phyloP scores from a whole-genome alignment of 2,113 vertebrate genomes.

The rat (Rattus norvegicus) region GRCr8 NC_086023.1:105776501-105777000 shows the following conservation, averaged over 20 bases:
- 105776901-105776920: background rate
- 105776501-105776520: background rate
- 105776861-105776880: background rate
- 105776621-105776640: background rate
- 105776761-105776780: background rate
- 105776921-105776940: background rate
- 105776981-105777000: conserved; percentile 14
- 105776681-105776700: background rate
- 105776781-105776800: background rate
- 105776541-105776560: background rate
- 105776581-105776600: background rate
- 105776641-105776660: conserved; percentile 8
- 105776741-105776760: background rate
- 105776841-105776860: background rate
- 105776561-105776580: background rate
- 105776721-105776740: background rate
- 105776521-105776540: background rate
- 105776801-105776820: background rate
- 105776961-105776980: background rate
- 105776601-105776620: background rate
- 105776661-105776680: conserved; percentile 24
- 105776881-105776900: background rate
- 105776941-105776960: background rate
- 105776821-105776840: background rate
- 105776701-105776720: background rate